Percentiles rank a stretch among this genome's conserved stretches.
Evolutionary conservation across 2,113 vertebrate genomes (phyloP).

Genomic region (Vulpes ferrilata): DNA sequence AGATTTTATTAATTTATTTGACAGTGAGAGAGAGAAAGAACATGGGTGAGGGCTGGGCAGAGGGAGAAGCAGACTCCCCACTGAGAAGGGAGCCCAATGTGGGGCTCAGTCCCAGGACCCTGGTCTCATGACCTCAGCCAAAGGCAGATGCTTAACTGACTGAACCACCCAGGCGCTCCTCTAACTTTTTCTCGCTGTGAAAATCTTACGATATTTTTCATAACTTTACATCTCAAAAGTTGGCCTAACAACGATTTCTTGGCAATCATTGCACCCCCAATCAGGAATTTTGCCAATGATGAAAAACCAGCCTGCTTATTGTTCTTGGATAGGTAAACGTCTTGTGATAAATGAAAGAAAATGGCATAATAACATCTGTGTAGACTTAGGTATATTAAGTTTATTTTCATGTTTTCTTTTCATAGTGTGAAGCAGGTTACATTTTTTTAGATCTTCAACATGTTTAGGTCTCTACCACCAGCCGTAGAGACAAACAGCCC

Average conservation of each 20-base stretch:
- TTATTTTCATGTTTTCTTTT: neutral
- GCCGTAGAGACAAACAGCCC: neutral
- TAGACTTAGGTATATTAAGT: neutral
- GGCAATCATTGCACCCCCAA: neutral
- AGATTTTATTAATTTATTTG: no score
- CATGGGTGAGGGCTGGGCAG: no score
- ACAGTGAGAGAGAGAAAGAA: no score
- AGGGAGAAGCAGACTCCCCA: no score
- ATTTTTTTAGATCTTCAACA: neutral
- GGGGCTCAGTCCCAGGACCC: no score
- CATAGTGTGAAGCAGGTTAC: neutral
- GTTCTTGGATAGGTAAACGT: neutral
- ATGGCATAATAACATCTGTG: neutral
- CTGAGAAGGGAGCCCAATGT: no score
- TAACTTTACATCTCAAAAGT: conserved; percentile 46
- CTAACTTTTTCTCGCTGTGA: neutral
- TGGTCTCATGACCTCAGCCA: no score
- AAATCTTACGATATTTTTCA: neutral
- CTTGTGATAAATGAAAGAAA: neutral
- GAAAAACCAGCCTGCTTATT: neutral
- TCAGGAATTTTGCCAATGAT: conserved; percentile 16
- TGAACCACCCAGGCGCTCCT: no score
- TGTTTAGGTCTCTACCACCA: neutral
- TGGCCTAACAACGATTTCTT: neutral
- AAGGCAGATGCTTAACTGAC: no score